phyloP scores from a whole-genome alignment of 1,140 invertebrate genomes.

The Panagrolaimus sp. region DNA sequence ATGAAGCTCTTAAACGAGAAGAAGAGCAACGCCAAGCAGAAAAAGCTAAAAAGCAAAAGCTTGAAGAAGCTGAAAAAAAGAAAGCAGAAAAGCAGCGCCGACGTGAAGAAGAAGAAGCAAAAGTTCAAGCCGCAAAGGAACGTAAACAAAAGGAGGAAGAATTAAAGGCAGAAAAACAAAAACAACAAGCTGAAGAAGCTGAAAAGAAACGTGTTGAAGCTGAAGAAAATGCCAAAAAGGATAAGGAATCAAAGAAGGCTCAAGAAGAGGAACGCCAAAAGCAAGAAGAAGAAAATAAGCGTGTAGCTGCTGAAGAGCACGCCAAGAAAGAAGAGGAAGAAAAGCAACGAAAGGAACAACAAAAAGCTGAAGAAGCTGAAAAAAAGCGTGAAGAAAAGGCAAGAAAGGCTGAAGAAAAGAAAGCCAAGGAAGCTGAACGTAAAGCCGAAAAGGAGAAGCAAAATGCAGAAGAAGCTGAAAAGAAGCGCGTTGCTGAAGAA shows the following conservation, averaged over 20 bases:
- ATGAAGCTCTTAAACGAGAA: constrained; percentile 8
- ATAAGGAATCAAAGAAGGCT: too few relatives aligned
- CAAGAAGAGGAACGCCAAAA: too few relatives aligned
- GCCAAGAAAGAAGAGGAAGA: too few relatives aligned
- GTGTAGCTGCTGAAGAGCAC: too few relatives aligned
- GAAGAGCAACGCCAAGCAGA: not conserved
- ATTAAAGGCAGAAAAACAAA: too few relatives aligned
- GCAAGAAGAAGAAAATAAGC: too few relatives aligned
- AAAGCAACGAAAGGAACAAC: too few relatives aligned
- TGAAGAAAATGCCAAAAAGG: too few relatives aligned
- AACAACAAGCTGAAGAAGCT: too few relatives aligned
- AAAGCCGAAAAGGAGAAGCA: constrained; percentile 1
- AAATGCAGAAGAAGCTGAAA: not conserved
- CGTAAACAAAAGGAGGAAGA: not conserved
- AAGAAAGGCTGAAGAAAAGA: not conserved
- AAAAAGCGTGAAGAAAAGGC: constrained; percentile 11
- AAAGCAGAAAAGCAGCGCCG: not conserved
- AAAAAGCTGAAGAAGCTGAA: constrained; percentile 9
- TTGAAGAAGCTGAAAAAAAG: constrained; percentile 9
- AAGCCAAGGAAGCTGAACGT: too few relatives aligned
- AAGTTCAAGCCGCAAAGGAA: constrained; percentile 6
- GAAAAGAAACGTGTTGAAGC: too few relatives aligned
- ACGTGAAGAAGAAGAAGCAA: constrained; percentile 5
- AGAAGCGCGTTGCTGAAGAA: not conserved
- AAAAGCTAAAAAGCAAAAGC: not conserved